A percentile compares a stretch with the other conserved stretches of the same genome.
Evolutionary conservation across 2,797 vertebrate genomes (phyloP).

Genomic region (Lerista edwardsae): DNA sequence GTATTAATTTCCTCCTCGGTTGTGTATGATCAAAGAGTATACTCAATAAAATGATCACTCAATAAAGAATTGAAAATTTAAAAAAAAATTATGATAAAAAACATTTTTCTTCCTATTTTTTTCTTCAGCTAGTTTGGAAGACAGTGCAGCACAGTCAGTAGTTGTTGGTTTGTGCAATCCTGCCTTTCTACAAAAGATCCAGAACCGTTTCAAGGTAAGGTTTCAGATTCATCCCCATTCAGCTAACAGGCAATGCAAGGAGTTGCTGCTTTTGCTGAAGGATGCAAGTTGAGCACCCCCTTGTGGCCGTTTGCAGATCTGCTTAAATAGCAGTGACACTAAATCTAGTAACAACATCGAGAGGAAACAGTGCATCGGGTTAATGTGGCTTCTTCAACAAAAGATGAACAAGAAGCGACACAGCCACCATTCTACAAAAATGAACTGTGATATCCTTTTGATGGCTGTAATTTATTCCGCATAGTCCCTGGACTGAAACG

Average conservation of each 20-base stretch:
- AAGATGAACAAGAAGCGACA: constrained; percentile 59
- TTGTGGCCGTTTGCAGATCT: constrained; percentile 38
- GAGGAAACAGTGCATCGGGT: not conserved
- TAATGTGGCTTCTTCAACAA: constrained; percentile 36
- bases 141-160: constrained; percentile 3
- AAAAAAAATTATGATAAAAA: constrained; percentile 23
- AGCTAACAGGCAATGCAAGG: not conserved
- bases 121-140: constrained; percentile 6
- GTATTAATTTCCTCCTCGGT: not conserved
- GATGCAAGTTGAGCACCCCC: constrained; percentile 62
- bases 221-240: not conserved
- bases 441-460: constrained; percentile 70
- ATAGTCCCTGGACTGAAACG: constrained; percentile 74
- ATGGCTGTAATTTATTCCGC: constrained; percentile 73
- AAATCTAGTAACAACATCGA: not conserved
- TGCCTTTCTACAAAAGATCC: constrained; percentile 14
- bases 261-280: not conserved
- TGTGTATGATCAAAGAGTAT: constrained; percentile 2
- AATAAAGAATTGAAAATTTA: constrained; percentile 21
- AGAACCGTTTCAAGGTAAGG: not conserved
- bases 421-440: constrained; percentile 66
- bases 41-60: too few species aligned
- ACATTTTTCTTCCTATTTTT: not conserved
- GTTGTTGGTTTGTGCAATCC: constrained; percentile 1
- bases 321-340: not conserved